Base-by-base conservation (phyloP, 1,140 invertebrate genomes). In the Triops cancriformis region DNA sequence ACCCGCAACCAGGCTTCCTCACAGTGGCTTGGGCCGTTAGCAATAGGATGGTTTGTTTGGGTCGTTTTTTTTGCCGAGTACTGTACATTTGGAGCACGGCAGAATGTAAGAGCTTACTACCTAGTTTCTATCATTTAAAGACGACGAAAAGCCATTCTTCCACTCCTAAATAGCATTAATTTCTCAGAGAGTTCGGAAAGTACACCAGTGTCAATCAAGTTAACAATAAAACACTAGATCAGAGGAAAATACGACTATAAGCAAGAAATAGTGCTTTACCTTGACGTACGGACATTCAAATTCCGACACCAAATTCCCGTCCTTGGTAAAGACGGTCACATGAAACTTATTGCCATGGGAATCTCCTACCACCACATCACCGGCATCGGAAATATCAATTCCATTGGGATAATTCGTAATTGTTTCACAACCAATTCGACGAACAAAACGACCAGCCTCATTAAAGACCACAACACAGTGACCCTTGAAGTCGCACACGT, bases 291-390 rank as follows among this genome's bases (percentile, higher is more conserved):
- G 95, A 86, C 96, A 98, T 85, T 98, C 95, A 84, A 97, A 98
- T 83, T 98, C 95, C 0, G 93, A 93, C 82, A 97, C 91, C 26
- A 97, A 87, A 72, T 89, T 89, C 26, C 94, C 95, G 83, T 94
- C 93, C 78, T 92, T 89, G 28, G 91, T 91, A 85, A 97, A 98
- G 27, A 97, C 94, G 76, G 95, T 95, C 73, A 98, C 94, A 84
- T 98, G 96, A 84, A 98, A 98, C 81, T 95, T 91, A 87, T 98
- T 98, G 18, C 96, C 96, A 87, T 98, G 96, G 12, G 95, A 97
- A 85, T 98, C 96, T 23, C 96, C 96, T 82, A 98, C 95, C 75
- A 98, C 89, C 77, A 98, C 93, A 86, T 98, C 95, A 72, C 96
- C 96, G 79, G 93, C 93, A 86, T 97, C 95, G 73, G 94, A 96